Evolutionary conservation across 2,888 invertebrate genomes (phyloP).

Genomic region (Coenonympha glycerion): DNA sequence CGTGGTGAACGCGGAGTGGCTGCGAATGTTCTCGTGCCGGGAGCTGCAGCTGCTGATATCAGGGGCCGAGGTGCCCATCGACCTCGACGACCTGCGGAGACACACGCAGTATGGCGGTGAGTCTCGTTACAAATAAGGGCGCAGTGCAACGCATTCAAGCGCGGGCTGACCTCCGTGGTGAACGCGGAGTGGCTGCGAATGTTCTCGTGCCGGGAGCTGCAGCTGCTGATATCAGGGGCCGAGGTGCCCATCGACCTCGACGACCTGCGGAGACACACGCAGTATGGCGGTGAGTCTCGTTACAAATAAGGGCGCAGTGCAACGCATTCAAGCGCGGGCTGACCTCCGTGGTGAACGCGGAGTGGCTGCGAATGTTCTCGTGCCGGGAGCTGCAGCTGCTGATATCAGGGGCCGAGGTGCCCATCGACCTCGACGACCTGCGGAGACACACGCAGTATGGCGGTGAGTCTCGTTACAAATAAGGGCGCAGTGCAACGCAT

Average conservation of each 20-base stretch:
- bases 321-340: conserved; percentile 92
- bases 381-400: conserved; percentile 95
- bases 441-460: conserved; percentile 91
- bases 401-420: conserved; percentile 95
- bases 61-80: no score
- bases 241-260: conserved; percentile 94
- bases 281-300: no score
- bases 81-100: no score
- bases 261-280: conserved; percentile 90
- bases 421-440: conserved; percentile 94
- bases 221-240: conserved; percentile 97
- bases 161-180: neutral
- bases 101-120: no score
- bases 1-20: no score
- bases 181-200: conserved; percentile 56
- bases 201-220: conserved; percentile 93
- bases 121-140: conserved; percentile 89
- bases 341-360: conserved; percentile 90
- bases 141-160: conserved; percentile 87
- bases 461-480: no score
- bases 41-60: no score
- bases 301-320: no score
- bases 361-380: conserved; percentile 95
- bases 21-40: no score
- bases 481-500: no score